Percentiles rank a stretch among this genome's conserved stretches.
phyloP scores from a whole-genome alignment of 2,797 vertebrate genomes.

The Lerista edwardsae region DNA sequence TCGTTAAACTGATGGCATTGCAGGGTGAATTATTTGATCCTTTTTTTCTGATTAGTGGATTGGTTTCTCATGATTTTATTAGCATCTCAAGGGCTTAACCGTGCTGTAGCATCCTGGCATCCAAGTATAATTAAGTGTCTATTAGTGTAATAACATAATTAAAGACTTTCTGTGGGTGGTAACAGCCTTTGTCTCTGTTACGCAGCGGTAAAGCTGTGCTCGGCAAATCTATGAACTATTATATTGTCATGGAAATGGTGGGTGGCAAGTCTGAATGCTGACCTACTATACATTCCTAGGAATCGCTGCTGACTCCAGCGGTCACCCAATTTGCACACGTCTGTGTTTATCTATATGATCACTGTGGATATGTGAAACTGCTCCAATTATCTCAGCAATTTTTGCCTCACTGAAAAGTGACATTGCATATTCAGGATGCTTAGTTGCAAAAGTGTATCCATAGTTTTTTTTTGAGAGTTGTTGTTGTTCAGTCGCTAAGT shows the following conservation, averaged over 20 bases:
- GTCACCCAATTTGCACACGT: not conserved
- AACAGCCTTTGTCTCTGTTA: not conserved
- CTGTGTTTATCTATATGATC: not conserved
- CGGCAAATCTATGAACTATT: not conserved
- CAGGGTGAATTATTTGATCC: slow-evolving; percentile 62
- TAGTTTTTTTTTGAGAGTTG: too few relatives aligned
- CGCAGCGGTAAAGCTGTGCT: not conserved
- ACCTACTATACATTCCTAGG: not conserved
- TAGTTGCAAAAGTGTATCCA: not conserved
- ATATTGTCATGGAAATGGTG: not conserved
- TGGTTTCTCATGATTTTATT: slow-evolving; percentile 55
- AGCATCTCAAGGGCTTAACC: slow-evolving; percentile 67
- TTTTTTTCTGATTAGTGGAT: slow-evolving; percentile 62
- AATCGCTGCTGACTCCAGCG: not conserved
- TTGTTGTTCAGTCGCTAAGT: too few relatives aligned
- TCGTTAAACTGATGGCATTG: slow-evolving; percentile 46
- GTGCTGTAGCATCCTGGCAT: slow-evolving; percentile 47
- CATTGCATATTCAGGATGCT: not conserved
- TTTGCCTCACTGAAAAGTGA: not conserved
- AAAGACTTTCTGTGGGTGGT: slow-evolving; percentile 59
- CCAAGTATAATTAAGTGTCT: slow-evolving; percentile 54
- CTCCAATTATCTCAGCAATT: not conserved
- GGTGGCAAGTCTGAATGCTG: not conserved
- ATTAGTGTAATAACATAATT: slow-evolving; percentile 62
- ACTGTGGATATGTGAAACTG: not conserved